Evolutionary conservation across 2,113 vertebrate species (phyloP), one percentile per base, ranked within the genome.

Genomic region (Corydoras maculifer): DNA sequence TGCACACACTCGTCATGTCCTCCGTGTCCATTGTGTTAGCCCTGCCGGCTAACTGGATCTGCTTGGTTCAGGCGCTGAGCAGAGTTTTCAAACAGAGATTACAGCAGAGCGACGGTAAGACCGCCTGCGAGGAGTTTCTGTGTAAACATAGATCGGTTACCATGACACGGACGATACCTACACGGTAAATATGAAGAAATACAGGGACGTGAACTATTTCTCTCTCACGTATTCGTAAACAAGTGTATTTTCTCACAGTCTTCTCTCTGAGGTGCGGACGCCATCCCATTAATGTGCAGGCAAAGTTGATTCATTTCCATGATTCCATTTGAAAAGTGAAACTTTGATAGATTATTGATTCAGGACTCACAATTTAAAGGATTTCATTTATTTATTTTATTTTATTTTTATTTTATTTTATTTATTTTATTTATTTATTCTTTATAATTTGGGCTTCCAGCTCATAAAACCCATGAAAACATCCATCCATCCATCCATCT

Each of bases 111-210:
- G 32, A 53, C 13, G 9, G 51, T 53, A 53, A 53, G 51, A 53
- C 1, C 51, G 9, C 11, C 9, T 72, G 51, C 68, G 65, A 72
- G 59, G 55, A n/a, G 58, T 18, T 43, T 61, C 50, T 25, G 55
- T 51, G 54, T 64, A 75, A 73, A 80, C 59, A 76, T 61, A 54
- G 54, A 14, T 11, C 30, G 63, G 76, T 75, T 72, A 69, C 69
- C 68, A 66, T 50, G 69, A 62, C 55, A 68, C 43, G 35, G 35
- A 43, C 54, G 64, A 65, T 50, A 75, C 65, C 53, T 67, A 72
- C 62, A 63, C 29, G 69, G 32, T 62, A 75, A 69, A 12, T 31
- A 62, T 74, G 65, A 75, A 10, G 43, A 58, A 67, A 68, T 72
- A 18, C n/a, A 25, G 48, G 13, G 18, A 49, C 31, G n/a, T 49